phyloP scores from a whole-genome alignment of 1,140 invertebrate species.

The Metaphire vulgaris region DNA sequence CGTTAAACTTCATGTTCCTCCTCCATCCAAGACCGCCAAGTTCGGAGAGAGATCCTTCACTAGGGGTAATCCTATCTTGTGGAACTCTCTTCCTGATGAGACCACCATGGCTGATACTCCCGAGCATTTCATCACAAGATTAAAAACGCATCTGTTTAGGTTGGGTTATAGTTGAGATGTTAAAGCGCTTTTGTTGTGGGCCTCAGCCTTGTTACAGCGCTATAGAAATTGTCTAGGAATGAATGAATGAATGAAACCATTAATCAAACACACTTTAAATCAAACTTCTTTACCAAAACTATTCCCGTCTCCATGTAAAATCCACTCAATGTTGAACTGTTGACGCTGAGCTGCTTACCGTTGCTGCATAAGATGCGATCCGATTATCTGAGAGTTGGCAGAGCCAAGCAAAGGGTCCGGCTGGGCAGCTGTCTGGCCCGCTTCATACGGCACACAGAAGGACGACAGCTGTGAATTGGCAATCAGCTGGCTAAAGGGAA shows the following conservation, averaged over 20 bases:
- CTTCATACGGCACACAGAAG: slow-evolving; percentile 41
- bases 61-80: no score
- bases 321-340: neutral
- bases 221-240: no score
- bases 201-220: no score
- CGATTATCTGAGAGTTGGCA: slow-evolving; percentile 54
- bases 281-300: neutral
- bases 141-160: no score
- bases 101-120: no score
- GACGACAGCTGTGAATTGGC: slow-evolving; percentile 45
- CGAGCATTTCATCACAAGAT: no score
- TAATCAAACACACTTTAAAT: slow-evolving; percentile 3
- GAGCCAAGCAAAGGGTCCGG: slow-evolving; percentile 12
- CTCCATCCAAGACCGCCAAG: no score
- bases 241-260: neutral
- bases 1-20: no score
- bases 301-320: neutral
- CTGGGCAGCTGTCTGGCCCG: slow-evolving; percentile 30
- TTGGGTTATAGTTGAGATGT: no score
- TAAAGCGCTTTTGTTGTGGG: no score
- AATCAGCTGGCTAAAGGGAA: slow-evolving; percentile 63
- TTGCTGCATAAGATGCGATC: slow-evolving; percentile 59
- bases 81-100: no score
- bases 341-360: slow-evolving; percentile 32
- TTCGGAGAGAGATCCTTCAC: no score